A percentile compares a stretch with the other conserved stretches of the same genome.
These are phyloP conservation scores for Scalopus aquaticus DNA, from an alignment of 2,113 vertebrate species.

Conservation along the genomic window DNA sequence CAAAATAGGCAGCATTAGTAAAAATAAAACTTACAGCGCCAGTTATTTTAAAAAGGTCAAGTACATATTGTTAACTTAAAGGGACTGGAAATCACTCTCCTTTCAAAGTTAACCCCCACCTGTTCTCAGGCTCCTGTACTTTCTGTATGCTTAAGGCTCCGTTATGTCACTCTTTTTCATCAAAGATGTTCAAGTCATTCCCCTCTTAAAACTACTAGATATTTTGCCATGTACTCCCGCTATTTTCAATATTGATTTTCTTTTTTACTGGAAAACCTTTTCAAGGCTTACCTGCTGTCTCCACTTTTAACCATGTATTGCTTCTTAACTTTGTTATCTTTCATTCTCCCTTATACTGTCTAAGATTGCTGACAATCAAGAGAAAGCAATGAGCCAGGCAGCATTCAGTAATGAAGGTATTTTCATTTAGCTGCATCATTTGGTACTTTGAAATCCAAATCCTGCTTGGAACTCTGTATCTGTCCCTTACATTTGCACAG, in stretches of 20 bases:
- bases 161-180: not conserved
- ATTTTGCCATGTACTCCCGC: not conserved
- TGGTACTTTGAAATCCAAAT: not conserved
- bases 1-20: not conserved
- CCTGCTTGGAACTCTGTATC: not conserved
- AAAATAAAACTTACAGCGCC: not conserved
- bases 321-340: constrained; percentile 39
- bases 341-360: not conserved
- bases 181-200: not conserved
- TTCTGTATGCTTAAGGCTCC: not conserved
- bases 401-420: not conserved
- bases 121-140: not conserved
- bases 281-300: not conserved
- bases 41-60: not conserved
- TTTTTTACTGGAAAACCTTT: not conserved
- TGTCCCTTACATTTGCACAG: not conserved
- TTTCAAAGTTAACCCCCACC: not conserved
- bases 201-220: not conserved
- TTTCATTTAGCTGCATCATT: not conserved
- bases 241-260: not conserved
- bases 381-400: not conserved
- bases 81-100: not conserved
- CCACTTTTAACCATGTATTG: not conserved
- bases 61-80: not conserved
- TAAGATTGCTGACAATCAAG: not conserved